Conservation (phyloP, 2,888 invertebrate genomes). For the Megalurothrips usitatus region DNA sequence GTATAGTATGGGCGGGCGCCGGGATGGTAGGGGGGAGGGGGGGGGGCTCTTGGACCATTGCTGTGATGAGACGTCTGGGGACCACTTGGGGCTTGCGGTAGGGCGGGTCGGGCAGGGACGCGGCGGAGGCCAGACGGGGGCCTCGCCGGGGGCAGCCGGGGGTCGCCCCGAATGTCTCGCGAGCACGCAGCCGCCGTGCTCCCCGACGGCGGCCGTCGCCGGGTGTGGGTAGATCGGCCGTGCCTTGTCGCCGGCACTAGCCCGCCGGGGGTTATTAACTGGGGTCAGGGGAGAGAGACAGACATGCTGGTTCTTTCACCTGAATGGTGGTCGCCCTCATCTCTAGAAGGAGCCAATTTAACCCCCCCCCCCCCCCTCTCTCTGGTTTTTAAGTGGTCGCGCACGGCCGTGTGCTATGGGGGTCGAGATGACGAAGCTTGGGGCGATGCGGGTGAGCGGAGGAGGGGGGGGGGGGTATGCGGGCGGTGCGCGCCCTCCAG, state of each 20-base stretch:
- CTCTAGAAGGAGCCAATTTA: background rate
- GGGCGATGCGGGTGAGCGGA: slow-evolving; percentile 31
- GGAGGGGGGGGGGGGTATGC: slow-evolving; percentile 31
- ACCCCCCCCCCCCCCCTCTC: background rate
- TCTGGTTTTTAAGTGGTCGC: background rate
- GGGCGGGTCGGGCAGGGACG: slow-evolving; percentile 22
- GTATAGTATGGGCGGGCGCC: slow-evolving; percentile 1
- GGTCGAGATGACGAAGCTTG: background rate
- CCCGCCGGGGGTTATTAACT: slow-evolving; percentile 7
- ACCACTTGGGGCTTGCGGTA: slow-evolving; percentile 32
- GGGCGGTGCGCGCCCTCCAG: slow-evolving; percentile 4
- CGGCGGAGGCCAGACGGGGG: slow-evolving; percentile 8
- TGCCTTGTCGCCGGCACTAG: background rate
- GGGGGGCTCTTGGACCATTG: slow-evolving; percentile 16
- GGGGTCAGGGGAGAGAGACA: background rate
- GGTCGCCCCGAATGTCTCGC: slow-evolving; percentile 1
- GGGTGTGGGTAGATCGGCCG: background rate
- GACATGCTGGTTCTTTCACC: background rate
- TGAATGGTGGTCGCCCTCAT: background rate
- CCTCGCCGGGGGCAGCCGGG: slow-evolving; percentile 31
- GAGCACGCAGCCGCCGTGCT: slow-evolving; percentile 4
- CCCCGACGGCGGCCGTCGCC: background rate
- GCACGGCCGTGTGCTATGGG: background rate
- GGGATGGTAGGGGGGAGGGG: too few relatives aligned
- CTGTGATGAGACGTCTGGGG: slow-evolving; percentile 13